Evolutionary conservation across 2,113 vertebrate species (phyloP), one percentile per base, ranked within the genome.

Genomic region (Aldabrachelys gigantea): DNA sequence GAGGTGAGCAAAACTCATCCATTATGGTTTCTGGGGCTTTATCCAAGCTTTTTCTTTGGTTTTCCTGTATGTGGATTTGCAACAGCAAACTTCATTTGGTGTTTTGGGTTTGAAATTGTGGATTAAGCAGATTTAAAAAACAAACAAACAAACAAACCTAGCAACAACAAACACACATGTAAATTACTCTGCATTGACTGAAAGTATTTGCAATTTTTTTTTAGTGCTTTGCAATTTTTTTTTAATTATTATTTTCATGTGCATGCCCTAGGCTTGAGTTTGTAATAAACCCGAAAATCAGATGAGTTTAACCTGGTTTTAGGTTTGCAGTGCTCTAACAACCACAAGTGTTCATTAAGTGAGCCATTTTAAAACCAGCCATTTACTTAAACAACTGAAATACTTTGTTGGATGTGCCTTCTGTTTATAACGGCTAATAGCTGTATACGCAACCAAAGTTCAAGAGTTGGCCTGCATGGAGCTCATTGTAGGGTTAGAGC

Each of bases 311-410:
- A 17, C 78, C 38, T 56, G 3, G 29, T 5, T 88, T 38, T 57
- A 88, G 52, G 38, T 87, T 95, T 94, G 80, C 53, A 72, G 90
- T 10, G 35, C 89, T 94, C 82, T 89, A 56, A n/a, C 93, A 87
- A 53, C 72, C 25, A 8, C 75, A 84, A 85, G 83, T 90, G n/a
- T 93, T 84, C 89, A 89, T 88, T 94, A 96, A 90, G 31, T 79
- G 82, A 91, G 89, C n/a, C n/a, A n/a, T n/a, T n/a, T 81, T 21
- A 47, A 94, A 82, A 87, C 89, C 14, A 6, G 65, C 80, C 80
- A 31, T 88, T 96, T 52, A 88, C 25, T 95, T 95, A 89, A 96
- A 85, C 76, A 96, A 86, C 52, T 89, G 90, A 90, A 93, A 87
- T 82, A 13, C 35, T 87, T 89, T 80, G 93, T 85, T 47, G 87